Conservation (phyloP, 2,113 vertebrate genomes). For the Turnix velox region DNA sequence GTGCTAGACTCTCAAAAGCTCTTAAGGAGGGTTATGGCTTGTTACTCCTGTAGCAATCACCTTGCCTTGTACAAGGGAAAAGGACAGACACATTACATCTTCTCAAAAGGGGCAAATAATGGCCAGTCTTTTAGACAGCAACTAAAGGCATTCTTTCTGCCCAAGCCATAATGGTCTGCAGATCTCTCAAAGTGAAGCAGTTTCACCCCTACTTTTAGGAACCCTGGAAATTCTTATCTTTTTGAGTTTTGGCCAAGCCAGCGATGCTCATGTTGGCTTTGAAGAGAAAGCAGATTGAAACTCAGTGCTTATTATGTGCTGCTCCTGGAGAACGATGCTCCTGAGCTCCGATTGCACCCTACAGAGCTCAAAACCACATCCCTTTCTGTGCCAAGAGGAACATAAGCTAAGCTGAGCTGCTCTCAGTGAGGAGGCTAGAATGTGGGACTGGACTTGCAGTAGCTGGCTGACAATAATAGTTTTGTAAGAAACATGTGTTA, state of each 20-base stretch:
- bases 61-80: neutral
- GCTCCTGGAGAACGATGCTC: neutral
- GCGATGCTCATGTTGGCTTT: neutral
- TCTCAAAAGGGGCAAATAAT: neutral
- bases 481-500: conserved; percentile 42
- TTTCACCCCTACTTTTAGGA: neutral
- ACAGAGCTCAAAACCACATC: conserved; percentile 28
- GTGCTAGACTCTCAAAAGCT: neutral
- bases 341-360: conserved; percentile 2
- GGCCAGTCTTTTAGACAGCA: neutral
- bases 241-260: neutral
- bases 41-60: neutral
- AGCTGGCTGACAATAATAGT: neutral
- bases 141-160: neutral
- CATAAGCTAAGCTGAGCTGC: conserved; percentile 42
- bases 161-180: neutral
- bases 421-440: conserved; percentile 19
- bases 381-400: neutral
- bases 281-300: conserved; percentile 22
- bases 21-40: neutral
- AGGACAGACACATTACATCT: neutral
- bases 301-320: neutral
- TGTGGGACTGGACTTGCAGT: conserved; percentile 6
- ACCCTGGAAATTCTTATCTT: neutral
- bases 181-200: neutral